Evolutionary conservation across 1,140 invertebrate genomes (phyloP).

Genomic region (Teleopsis dalmanni): DNA sequence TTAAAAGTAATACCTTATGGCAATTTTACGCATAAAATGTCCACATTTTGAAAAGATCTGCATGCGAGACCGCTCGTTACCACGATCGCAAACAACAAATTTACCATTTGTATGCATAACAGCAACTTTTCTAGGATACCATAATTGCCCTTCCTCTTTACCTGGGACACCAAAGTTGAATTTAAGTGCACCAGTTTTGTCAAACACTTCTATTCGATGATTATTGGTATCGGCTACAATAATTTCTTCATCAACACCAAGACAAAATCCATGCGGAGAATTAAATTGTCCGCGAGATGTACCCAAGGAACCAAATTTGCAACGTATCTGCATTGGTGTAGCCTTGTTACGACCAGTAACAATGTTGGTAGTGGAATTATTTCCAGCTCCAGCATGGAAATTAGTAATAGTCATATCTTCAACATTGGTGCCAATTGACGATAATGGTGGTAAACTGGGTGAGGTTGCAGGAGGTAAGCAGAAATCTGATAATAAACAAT

Average conservation of each 20-base stretch:
- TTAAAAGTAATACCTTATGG: conserved; percentile 51
- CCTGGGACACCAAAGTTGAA: conserved; percentile 85
- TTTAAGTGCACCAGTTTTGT: conserved; percentile 80
- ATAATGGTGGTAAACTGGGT: conserved; percentile 50
- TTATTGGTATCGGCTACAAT: conserved; percentile 95
- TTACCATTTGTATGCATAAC: conserved; percentile 80
- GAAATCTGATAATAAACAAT: conserved; percentile 43
- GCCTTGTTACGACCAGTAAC: conserved; percentile 60
- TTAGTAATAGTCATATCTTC: conserved; percentile 31
- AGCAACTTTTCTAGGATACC: conserved; percentile 94
- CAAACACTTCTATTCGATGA: conserved; percentile 89
- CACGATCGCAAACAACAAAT: conserved; percentile 93
- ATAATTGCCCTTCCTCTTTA: conserved; percentile 91
- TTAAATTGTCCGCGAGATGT: conserved; percentile 89
- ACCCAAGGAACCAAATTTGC: conserved; percentile 90
- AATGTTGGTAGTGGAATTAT: conserved; percentile 28
- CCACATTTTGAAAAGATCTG: conserved; percentile 88
- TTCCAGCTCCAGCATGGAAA: conserved; percentile 35
- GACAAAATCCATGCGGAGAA: conserved; percentile 93
- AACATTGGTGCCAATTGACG: conserved; percentile 26
- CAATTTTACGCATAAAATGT: conserved; percentile 87
- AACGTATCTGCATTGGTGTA: conserved; percentile 77
- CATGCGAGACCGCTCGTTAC: conserved; percentile 92
- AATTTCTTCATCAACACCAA: conserved; percentile 89
- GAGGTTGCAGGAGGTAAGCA: conserved; percentile 55